These are phyloP conservation scores for Pegea sp. DNA, from an alignment of 23 tunicate genomes.

Conservation along the genomic window DNA sequence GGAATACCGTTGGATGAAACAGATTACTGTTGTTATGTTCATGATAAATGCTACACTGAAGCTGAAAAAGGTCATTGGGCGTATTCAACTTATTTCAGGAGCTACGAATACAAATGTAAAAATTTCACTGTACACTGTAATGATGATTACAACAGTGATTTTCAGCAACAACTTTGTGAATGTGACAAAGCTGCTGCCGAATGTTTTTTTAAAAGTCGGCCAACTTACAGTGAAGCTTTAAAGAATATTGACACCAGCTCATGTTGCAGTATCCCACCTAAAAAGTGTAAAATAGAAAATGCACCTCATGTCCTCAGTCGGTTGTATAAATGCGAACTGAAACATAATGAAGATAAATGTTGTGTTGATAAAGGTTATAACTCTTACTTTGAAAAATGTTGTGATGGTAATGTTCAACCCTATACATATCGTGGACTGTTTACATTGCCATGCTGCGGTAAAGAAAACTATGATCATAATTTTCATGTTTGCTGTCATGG, in stretches of 20 bases:
- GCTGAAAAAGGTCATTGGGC: slow-evolving; percentile 11
- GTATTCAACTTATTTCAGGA: slow-evolving; percentile 26
- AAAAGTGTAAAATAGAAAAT: background rate
- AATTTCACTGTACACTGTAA: slow-evolving; percentile 12
- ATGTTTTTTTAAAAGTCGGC: slow-evolving; percentile 38
- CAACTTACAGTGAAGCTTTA: slow-evolving; percentile 21
- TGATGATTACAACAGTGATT: slow-evolving; percentile 15
- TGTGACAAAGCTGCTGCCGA: slow-evolving; percentile 67
- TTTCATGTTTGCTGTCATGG: no score
- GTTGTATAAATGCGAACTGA: slow-evolving; percentile 42
- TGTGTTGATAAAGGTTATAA: slow-evolving; percentile 58
- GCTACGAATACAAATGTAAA: slow-evolving; percentile 25
- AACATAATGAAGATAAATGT: slow-evolving; percentile 37
- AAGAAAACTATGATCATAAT: no score
- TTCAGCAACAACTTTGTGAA: slow-evolving; percentile 41
- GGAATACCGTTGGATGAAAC: slow-evolving; percentile 86
- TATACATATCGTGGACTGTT: no score
- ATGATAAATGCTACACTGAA: slow-evolving; percentile 63
- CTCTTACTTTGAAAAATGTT: slow-evolving; percentile 40
- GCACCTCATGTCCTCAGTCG: background rate
- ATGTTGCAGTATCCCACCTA: background rate
- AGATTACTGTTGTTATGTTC: slow-evolving; percentile 71
- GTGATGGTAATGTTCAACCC: no score
- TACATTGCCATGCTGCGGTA: no score
- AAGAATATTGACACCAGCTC: slow-evolving; percentile 22